Percentiles rank a stretch among this genome's conserved stretches.
phyloP scores from a whole-genome alignment of 2,888 invertebrate species.

The Volucella inflata region DNA sequence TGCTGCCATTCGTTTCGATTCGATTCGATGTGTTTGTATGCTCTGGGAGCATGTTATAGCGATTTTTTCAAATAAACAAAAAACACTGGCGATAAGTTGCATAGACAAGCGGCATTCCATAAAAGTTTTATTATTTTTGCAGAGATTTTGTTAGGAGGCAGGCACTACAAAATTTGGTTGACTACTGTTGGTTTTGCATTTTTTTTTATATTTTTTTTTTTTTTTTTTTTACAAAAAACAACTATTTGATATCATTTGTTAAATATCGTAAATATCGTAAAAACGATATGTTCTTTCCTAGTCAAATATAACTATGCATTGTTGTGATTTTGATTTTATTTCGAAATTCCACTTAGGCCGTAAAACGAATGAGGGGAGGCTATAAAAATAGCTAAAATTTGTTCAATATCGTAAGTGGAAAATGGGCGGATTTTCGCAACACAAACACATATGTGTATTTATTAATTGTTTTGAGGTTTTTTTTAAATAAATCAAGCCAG shows the following conservation, averaged over 20 bases:
- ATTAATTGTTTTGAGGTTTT: too few relatives aligned
- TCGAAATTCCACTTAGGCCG: conserved; percentile 20
- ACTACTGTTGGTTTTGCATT: background rate
- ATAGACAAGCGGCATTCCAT: conserved; percentile 67
- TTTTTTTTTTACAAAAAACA: too few relatives aligned
- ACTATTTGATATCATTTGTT: background rate
- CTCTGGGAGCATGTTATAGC: conserved; percentile 81
- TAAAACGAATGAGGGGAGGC: background rate
- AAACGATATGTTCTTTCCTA: background rate
- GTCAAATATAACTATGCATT: background rate
- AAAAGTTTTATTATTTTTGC: conserved; percentile 3
- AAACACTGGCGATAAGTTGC: conserved; percentile 52
- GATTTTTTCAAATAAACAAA: conserved; percentile 64
- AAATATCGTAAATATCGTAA: conserved; percentile 24
- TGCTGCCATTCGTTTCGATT: conserved; percentile 75
- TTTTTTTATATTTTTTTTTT: too few relatives aligned
- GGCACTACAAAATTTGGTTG: too few relatives aligned
- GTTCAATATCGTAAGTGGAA: too few relatives aligned
- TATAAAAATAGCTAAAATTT: background rate
- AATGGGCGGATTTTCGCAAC: too few relatives aligned
- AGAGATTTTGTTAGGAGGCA: too few relatives aligned
- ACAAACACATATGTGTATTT: too few relatives aligned
- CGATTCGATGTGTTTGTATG: conserved; percentile 77
- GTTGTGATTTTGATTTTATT: background rate
- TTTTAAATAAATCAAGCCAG: too few relatives aligned